Conservation (phyloP, 2,797 vertebrate genomes). For the Megalops cyprinoides region DNA sequence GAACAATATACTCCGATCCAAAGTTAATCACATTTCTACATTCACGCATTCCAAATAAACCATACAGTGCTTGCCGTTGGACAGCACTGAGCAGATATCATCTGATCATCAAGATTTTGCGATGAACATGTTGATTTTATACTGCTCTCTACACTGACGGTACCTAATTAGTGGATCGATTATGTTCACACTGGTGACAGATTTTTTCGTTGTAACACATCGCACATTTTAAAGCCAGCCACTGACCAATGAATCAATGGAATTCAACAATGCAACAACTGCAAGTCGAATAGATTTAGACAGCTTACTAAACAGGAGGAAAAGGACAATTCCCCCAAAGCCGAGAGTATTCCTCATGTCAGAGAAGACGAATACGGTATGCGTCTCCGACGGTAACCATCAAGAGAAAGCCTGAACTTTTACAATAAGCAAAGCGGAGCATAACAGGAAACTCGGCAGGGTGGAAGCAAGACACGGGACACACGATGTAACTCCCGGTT, state of each 20-base stretch:
- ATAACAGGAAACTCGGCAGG: constrained; percentile 76
- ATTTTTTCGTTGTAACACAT: neutral
- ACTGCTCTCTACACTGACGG: neutral
- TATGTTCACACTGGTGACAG: neutral
- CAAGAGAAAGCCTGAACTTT: constrained; percentile 61
- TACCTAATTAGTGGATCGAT: neutral
- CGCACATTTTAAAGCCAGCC: neutral
- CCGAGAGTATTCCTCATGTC: constrained; percentile 78
- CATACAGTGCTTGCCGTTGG: constrained; percentile 41
- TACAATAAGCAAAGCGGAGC: constrained; percentile 63
- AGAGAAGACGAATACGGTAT: constrained; percentile 66
- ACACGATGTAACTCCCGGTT: constrained; percentile 70
- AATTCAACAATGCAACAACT: neutral
- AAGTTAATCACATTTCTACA: neutral
- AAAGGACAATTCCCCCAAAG: constrained; percentile 73
- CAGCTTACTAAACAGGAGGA: constrained; percentile 73
- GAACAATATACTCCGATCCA: neutral
- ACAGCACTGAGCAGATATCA: neutral
- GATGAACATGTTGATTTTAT: neutral
- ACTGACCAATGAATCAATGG: constrained; percentile 7
- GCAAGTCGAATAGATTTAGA: neutral
- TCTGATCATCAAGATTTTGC: too few relatives aligned
- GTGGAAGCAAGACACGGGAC: constrained; percentile 60
- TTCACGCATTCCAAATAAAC: constrained; percentile 40
- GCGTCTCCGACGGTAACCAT: constrained; percentile 61